These are phyloP conservation scores for Oligia fasciuncula DNA, from an alignment of 2,888 invertebrate genomes.

Conservation along the genomic window DNA sequence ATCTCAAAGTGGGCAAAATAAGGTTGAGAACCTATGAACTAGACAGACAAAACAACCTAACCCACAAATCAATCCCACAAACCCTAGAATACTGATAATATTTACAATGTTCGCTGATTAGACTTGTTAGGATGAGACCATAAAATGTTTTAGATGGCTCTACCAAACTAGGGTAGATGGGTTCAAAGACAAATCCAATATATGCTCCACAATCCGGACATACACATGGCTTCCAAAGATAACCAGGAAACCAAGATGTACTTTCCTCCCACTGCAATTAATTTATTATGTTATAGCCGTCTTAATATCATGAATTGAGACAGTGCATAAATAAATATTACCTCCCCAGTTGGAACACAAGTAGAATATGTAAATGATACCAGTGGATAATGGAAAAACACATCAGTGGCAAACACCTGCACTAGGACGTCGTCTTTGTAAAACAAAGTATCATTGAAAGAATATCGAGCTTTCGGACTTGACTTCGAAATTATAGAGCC, in stretches of 20 bases:
- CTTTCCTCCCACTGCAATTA: constrained; percentile 87
- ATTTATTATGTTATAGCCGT: constrained; percentile 17
- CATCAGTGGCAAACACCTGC: constrained; percentile 74
- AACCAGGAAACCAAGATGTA: constrained; percentile 91
- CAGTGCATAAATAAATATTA: constrained; percentile 62
- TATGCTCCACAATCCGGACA: constrained; percentile 90
- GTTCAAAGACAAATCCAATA: constrained; percentile 90
- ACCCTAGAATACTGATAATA: constrained; percentile 65
- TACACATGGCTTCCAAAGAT: constrained; percentile 89
- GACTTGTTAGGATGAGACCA: constrained; percentile 74
- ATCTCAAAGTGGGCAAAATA: not conserved
- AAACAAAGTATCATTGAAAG: constrained; percentile 77
- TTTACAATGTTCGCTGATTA: constrained; percentile 82
- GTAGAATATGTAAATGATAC: constrained; percentile 73
- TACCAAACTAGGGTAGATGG: constrained; percentile 67
- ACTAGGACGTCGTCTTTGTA: constrained; percentile 73
- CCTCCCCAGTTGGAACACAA: constrained; percentile 78
- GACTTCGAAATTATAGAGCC: constrained; percentile 71
- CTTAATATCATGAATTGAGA: not conserved
- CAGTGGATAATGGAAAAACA: constrained; percentile 75
- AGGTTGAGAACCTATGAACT: constrained; percentile 11
- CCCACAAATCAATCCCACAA: constrained; percentile 53
- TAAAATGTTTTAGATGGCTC: constrained; percentile 71
- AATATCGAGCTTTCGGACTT: constrained; percentile 71
- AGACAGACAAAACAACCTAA: constrained; percentile 49